Evolutionary conservation across 2,113 vertebrate genomes (phyloP).

Genomic region (Gobiocypris rarus): DNA sequence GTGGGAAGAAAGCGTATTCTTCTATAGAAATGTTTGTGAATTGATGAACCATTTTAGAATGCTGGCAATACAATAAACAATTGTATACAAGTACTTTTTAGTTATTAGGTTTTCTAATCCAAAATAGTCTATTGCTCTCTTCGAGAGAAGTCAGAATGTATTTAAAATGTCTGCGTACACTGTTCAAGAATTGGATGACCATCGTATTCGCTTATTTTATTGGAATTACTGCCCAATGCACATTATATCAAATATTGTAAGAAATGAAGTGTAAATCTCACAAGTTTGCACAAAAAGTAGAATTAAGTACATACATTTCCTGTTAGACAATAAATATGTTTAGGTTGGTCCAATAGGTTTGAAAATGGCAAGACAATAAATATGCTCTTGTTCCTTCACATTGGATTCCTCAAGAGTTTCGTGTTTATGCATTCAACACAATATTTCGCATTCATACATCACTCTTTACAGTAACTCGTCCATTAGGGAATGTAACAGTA

Average conservation of each 20-base stretch:
- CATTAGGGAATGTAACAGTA: slow-evolving; percentile 17
- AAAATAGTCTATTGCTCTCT: not conserved
- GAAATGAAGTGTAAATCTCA: slow-evolving; percentile 3
- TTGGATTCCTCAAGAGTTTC: slow-evolving; percentile 27
- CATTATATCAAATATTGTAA: slow-evolving; percentile 4
- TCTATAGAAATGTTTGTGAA: not conserved
- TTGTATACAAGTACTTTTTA: not conserved
- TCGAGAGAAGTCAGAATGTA: not conserved
- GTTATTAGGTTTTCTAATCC: not conserved
- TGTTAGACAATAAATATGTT: slow-evolving; percentile 47
- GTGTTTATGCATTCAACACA: slow-evolving; percentile 29
- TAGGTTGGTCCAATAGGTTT: slow-evolving; percentile 25
- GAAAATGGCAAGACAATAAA: slow-evolving; percentile 42
- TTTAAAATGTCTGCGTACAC: not conserved
- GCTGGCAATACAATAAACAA: not conserved
- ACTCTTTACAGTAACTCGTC: slow-evolving; percentile 9
- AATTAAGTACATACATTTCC: slow-evolving; percentile 19
- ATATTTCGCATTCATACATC: not conserved
- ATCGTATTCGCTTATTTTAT: slow-evolving; percentile 38
- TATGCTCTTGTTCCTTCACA: slow-evolving; percentile 35
- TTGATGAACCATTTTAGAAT: not conserved
- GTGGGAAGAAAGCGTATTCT: not conserved
- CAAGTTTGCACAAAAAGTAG: slow-evolving; percentile 20
- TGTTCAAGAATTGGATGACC: not conserved
- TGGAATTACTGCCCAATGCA: slow-evolving; percentile 1